A percentile compares a stretch with the other conserved stretches of the same genome.
Conservation (phyloP, 2,113 vertebrate species). For the Alouatta palliata region DNA sequence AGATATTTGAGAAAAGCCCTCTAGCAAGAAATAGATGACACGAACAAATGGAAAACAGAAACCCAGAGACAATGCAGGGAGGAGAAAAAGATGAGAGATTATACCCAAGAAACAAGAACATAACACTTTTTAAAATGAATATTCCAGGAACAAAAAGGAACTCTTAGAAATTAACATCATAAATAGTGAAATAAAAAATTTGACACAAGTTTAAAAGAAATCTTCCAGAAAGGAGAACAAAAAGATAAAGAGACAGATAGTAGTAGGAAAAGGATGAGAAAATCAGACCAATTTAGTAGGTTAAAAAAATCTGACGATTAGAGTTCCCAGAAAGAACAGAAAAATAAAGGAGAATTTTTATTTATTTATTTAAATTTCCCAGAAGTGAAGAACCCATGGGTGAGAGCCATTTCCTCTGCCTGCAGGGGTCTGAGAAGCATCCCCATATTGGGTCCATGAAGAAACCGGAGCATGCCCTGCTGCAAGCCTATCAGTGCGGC, state of each 20-base stretch:
- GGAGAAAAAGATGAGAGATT: neutral
- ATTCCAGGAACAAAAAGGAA: neutral
- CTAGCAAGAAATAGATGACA: neutral
- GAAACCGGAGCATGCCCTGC: neutral
- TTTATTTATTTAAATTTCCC: neutral
- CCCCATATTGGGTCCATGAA: neutral
- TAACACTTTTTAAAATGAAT: neutral
- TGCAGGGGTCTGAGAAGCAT: neutral
- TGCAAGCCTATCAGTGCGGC: neutral
- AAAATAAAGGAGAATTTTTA: neutral
- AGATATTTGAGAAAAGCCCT: neutral
- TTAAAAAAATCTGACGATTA: neutral
- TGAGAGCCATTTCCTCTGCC: neutral
- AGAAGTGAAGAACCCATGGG: neutral
- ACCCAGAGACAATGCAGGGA: neutral
- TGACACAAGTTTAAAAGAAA: neutral
- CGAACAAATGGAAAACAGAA: neutral
- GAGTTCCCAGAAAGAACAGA: neutral
- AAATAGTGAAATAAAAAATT: constrained; percentile 29
- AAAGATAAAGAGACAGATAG: neutral
- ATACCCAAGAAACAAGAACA: neutral
- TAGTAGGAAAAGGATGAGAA: neutral
- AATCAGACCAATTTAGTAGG: neutral
- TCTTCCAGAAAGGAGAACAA: neutral
- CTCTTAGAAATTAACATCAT: constrained; percentile 11